Evolutionary conservation across 2,113 vertebrate genomes (phyloP).

Genomic region (Tapirus terrestris): DNA sequence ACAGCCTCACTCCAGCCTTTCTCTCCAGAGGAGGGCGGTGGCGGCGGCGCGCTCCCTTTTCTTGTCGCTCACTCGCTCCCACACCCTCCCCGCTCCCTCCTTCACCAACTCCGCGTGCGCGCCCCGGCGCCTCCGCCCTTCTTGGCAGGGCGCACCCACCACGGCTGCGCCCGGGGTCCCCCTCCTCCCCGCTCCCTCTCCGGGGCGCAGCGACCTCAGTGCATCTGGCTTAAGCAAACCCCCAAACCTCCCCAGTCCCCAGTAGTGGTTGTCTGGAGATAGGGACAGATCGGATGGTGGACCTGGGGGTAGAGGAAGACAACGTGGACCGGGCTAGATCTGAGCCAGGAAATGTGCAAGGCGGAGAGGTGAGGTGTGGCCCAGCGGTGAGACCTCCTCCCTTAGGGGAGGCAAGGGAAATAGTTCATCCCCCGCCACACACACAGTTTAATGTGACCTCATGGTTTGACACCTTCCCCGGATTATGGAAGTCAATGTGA

Average conservation of each 20-base stretch:
- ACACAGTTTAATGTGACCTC: not conserved
- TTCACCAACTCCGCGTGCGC: slow-evolving; percentile 31
- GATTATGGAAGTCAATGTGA: not conserved
- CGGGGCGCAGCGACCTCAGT: not conserved
- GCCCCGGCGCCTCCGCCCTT: slow-evolving; percentile 69
- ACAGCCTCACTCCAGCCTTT: slow-evolving; percentile 77
- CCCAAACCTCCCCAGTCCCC: not conserved
- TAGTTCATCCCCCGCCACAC: not conserved
- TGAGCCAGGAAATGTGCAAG: not conserved
- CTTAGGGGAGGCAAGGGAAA: not conserved
- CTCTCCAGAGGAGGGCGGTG: slow-evolving; percentile 78
- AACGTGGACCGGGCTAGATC: not conserved
- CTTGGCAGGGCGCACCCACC: slow-evolving; percentile 57
- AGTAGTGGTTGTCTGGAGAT: not conserved
- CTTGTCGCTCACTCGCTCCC: not conserved
- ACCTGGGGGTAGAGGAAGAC: not conserved
- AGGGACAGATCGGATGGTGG: not conserved
- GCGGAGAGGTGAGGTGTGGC: not conserved
- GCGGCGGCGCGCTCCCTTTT: slow-evolving; percentile 74
- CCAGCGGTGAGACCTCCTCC: not conserved
- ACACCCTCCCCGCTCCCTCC: not conserved
- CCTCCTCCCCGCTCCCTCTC: not conserved
- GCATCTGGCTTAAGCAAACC: not conserved
- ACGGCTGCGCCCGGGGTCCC: slow-evolving; percentile 35
- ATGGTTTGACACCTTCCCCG: not conserved